These are phyloP conservation scores for Paracentrotus lividus DNA, from an alignment of 53 echinoderm and acorn worm species.

Conservation along the genomic window DNA sequence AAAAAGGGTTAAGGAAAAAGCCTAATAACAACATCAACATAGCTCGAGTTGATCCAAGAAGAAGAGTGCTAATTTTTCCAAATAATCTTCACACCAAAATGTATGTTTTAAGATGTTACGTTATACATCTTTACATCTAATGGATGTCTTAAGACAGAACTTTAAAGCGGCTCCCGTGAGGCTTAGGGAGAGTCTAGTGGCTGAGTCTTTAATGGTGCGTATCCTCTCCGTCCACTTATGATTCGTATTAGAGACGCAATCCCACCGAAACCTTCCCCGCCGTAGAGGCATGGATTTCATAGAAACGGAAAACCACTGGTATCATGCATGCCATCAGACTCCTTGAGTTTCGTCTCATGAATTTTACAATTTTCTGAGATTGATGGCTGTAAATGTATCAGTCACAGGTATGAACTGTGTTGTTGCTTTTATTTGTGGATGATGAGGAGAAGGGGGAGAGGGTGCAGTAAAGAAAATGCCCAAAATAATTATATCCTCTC, in stretches of 20 bases:
- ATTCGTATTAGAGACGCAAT: neutral
- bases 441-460: too few relatives aligned
- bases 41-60: neutral
- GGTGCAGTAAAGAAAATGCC: too few relatives aligned
- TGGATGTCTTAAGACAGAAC: neutral
- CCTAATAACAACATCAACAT: neutral
- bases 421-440: neutral
- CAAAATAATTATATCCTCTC: too few relatives aligned
- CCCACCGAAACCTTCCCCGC: neutral
- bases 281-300: neutral
- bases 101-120: too few relatives aligned
- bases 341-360: conserved; percentile 19
- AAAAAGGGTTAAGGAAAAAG: neutral
- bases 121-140: neutral
- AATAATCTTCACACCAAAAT: too few relatives aligned
- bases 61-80: neutral
- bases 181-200: conserved; percentile 1
- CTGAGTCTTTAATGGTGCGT: conserved; percentile 51
- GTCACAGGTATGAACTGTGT: neutral
- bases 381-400: neutral
- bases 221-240: conserved; percentile 34
- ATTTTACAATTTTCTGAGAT: neutral
- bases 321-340: conserved; percentile 29
- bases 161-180: conserved; percentile 22
- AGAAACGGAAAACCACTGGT: conserved; percentile 31